Conservation (phyloP, 1,140 invertebrate genomes). For the Cyrtorhinus lividipennis region DNA sequence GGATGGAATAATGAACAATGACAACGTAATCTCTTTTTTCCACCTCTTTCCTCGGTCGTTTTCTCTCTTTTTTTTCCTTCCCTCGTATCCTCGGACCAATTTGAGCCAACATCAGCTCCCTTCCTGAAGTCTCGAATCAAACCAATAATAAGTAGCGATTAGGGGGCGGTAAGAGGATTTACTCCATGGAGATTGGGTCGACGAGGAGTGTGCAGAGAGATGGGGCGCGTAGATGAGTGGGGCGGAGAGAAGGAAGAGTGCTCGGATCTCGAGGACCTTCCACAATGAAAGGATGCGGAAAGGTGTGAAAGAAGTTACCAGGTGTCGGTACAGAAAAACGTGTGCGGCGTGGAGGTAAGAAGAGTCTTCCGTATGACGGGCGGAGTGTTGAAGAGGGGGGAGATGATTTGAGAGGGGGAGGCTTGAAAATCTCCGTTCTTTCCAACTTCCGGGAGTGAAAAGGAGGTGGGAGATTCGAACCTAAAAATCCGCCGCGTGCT, state of each 20-base stretch:
- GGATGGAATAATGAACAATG: conserved; percentile 1
- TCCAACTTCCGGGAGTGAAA: not conserved
- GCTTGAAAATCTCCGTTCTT: not conserved
- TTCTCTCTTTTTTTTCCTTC: not conserved
- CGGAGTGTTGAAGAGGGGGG: too few species aligned
- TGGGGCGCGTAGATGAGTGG: not conserved
- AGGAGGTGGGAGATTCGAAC: not conserved
- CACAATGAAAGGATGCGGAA: too few species aligned
- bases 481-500: not conserved
- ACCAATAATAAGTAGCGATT: not conserved
- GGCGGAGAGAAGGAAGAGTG: not conserved
- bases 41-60: not conserved
- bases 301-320: not conserved
- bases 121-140: not conserved
- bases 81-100: not conserved
- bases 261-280: not conserved
- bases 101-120: not conserved
- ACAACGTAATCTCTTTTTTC: not conserved
- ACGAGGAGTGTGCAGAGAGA: not conserved
- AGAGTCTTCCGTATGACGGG: too few species aligned
- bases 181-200: not conserved
- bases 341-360: too few species aligned
- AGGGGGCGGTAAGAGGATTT: not conserved
- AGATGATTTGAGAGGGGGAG: not conserved
- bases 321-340: too few species aligned